A percentile compares a stretch with the other conserved stretches of the same genome.
phyloP scores from a whole-genome alignment of 2,113 vertebrate genomes.

The Bubo scandiacus region DNA sequence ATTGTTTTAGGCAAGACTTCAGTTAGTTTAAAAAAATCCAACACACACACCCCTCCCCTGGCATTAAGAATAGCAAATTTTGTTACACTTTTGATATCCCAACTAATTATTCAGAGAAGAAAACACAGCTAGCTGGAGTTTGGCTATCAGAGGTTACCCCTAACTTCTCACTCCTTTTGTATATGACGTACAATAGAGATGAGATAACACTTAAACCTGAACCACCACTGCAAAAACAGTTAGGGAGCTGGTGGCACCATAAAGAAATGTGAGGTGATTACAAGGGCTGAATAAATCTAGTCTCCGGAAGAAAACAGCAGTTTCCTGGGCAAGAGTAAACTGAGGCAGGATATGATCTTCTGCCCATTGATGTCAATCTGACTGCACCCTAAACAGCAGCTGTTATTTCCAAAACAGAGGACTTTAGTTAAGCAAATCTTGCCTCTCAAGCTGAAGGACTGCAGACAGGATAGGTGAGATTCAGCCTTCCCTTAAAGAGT shows the following conservation, averaged over 20 bases:
- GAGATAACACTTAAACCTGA: neutral
- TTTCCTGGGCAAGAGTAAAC: neutral
- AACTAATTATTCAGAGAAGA: neutral
- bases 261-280: neutral
- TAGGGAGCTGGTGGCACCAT: neutral
- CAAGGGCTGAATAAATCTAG: neutral
- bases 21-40: neutral
- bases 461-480: neutral
- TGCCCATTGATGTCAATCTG: neutral
- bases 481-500: neutral
- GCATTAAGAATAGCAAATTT: neutral
- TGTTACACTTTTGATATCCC: neutral
- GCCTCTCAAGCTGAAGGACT: neutral
- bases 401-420: neutral
- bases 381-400: neutral
- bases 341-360: neutral
- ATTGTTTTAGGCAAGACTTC: neutral
- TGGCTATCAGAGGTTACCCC: neutral
- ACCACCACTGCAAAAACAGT: neutral
- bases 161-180: neutral
- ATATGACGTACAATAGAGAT: neutral
- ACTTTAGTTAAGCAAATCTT: neutral
- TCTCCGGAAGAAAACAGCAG: neutral
- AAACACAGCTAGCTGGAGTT: neutral
- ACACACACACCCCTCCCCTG: accelerated